Evolutionary conservation across 2,888 invertebrate species (phyloP).

Genomic region (Pristionchus mayeri): DNA sequence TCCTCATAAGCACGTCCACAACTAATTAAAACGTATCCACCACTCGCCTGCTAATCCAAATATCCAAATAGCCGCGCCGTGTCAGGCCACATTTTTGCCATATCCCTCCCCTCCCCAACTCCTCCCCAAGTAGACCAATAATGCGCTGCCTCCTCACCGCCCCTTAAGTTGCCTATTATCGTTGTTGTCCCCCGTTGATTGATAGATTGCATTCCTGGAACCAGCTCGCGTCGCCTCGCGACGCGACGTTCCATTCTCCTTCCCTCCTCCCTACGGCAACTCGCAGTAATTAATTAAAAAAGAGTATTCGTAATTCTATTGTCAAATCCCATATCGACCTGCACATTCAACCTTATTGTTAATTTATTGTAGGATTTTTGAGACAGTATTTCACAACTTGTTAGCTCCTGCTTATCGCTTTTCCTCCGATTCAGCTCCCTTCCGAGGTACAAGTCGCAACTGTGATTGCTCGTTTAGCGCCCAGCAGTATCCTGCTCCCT

Average conservation of each 20-base stretch:
- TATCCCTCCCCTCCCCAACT: background rate
- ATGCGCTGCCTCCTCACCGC: too few species aligned
- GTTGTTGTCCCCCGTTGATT: background rate
- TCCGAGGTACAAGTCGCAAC: background rate
- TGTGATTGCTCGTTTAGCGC: background rate
- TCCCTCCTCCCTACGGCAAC: background rate
- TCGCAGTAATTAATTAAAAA: background rate
- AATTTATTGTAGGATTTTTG: too few species aligned
- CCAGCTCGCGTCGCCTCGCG: slow-evolving; percentile 5
- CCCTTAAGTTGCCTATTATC: background rate
- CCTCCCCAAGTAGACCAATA: background rate
- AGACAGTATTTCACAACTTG: slow-evolving; percentile 1
- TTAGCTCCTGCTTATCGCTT: background rate
- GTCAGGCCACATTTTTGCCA: background rate
- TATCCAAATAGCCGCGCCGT: background rate
- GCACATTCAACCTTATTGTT: background rate
- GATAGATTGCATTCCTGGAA: slow-evolving; percentile 12
- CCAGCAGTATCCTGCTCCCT: too few species aligned
- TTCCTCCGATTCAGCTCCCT: background rate
- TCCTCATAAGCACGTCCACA: background rate
- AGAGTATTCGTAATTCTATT: slow-evolving; percentile 23
- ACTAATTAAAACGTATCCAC: slow-evolving; percentile 14
- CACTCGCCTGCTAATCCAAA: background rate
- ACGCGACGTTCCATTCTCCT: background rate
- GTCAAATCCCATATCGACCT: background rate